These are phyloP conservation scores for Tipula unca DNA, from an alignment of 2,888 invertebrate genomes.

Conservation along the genomic window DNA sequence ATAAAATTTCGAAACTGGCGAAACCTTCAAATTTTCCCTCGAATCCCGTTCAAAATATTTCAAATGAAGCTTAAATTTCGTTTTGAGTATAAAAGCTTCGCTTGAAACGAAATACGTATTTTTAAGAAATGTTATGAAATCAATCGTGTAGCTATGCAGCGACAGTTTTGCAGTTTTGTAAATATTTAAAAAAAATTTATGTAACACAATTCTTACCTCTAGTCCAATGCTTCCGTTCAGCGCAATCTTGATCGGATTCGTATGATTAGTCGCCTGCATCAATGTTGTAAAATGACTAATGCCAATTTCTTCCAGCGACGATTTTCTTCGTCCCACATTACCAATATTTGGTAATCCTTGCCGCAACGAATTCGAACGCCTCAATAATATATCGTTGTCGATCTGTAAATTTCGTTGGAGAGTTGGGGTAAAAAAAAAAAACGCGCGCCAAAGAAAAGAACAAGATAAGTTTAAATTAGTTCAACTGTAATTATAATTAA, in stretches of 20 bases:
- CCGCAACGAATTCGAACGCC: constrained; percentile 74
- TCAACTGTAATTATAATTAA: neutral
- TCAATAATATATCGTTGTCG: constrained; percentile 73
- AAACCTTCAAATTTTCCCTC: too few relatives aligned
- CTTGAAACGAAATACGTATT: too few relatives aligned
- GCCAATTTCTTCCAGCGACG: constrained; percentile 78
- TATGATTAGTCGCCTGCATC: constrained; percentile 55
- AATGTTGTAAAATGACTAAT: constrained; percentile 68
- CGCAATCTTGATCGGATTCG: constrained; percentile 74
- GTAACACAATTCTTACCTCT: constrained; percentile 44
- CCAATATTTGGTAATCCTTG: constrained; percentile 67
- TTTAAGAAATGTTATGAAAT: too few relatives aligned
- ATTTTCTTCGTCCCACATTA: constrained; percentile 55
- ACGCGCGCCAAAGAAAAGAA: neutral
- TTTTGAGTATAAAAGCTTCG: too few relatives aligned
- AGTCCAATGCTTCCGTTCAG: constrained; percentile 79
- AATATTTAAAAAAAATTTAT: neutral
- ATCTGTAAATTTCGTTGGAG: constrained; percentile 32
- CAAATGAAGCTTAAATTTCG: too few relatives aligned
- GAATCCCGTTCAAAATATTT: too few relatives aligned
- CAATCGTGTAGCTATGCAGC: too few relatives aligned
- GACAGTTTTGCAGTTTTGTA: too few relatives aligned
- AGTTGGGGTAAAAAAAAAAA: too few relatives aligned
- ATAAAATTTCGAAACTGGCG: too few relatives aligned
- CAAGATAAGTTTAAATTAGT: neutral